Evolutionary conservation across 2,797 vertebrate species (phyloP).

Genomic region (Schizopygopsis malacanthus): DNA sequence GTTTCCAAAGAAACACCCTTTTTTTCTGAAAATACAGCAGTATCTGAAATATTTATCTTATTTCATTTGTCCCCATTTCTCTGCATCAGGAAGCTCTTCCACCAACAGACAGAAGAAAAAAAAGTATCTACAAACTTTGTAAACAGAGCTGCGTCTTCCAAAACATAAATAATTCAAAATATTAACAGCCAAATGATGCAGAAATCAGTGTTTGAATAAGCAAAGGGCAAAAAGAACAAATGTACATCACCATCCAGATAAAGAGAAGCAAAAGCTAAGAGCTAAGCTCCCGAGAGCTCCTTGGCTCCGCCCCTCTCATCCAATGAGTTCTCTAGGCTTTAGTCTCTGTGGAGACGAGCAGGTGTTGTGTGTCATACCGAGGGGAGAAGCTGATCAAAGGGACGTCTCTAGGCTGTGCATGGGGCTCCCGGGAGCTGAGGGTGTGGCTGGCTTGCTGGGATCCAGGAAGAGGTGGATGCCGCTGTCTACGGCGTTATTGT

Average conservation of each 20-base stretch:
- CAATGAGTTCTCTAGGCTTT: constrained; percentile 48
- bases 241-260: constrained; percentile 85
- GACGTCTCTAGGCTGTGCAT: constrained; percentile 99
- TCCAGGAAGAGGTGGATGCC: constrained; percentile 93
- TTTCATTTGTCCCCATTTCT: constrained; percentile 76
- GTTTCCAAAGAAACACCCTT: constrained; percentile 99
- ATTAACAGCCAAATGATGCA: constrained; percentile 98
- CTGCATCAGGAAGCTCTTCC: constrained; percentile 97
- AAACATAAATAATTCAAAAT: constrained; percentile 99
- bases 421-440: constrained; percentile 93
- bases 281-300: constrained; percentile 67
- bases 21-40: constrained; percentile 99
- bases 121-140: constrained; percentile 99
- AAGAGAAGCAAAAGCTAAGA: constrained; percentile 88
- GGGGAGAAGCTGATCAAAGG: constrained; percentile 85
- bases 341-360: constrained; percentile 47
- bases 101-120: constrained; percentile 90
- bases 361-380: constrained; percentile 35
- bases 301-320: constrained; percentile 50
- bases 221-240: constrained; percentile 87
- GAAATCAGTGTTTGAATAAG: constrained; percentile 92
- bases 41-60: constrained; percentile 94
- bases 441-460: constrained; percentile 91
- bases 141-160: constrained; percentile 99
- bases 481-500: constrained; percentile 98